phyloP scores from a whole-genome alignment of 2,113 vertebrate genomes.

The Rhabdornis inornatus region DNA sequence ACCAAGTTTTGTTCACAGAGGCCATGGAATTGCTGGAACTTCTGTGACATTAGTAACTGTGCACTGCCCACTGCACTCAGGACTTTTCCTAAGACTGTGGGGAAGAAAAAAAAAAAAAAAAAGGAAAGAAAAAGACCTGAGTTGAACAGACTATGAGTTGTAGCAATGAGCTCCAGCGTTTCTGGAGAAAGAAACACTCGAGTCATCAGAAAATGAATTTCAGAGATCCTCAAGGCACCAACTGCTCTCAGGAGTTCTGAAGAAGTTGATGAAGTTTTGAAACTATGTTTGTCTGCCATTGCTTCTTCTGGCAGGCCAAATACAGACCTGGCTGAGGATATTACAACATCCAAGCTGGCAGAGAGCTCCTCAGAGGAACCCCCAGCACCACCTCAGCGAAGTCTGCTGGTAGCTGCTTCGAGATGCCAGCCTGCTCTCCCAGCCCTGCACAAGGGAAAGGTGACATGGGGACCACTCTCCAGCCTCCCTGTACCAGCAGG shows the following conservation, averaged over 20 bases:
- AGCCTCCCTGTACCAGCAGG: background rate
- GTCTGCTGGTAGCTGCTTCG: background rate
- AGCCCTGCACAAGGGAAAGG: background rate
- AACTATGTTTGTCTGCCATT: background rate
- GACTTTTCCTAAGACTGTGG: slow-evolving; percentile 91
- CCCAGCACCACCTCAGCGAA: background rate
- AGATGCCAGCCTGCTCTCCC: background rate
- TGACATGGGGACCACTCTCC: background rate
- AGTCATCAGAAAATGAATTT: background rate
- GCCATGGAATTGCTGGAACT: slow-evolving; percentile 97
- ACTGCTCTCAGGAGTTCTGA: background rate
- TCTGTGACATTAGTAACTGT: slow-evolving; percentile 85
- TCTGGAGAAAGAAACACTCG: background rate
- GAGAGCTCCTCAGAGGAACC: background rate
- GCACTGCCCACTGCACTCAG: slow-evolving; percentile 90
- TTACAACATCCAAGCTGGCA: background rate
- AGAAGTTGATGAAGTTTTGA: too few relatives aligned
- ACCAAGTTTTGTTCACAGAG: slow-evolving; percentile 99
- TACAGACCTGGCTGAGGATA: background rate
- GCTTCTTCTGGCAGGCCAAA: background rate
- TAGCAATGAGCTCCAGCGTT: background rate
- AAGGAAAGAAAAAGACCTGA: background rate
- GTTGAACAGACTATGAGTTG: background rate
- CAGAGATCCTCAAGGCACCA: background rate
- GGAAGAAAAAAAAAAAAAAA: background rate